A percentile compares a stretch with the other conserved stretches of the same genome.
Evolutionary conservation across 2,797 vertebrate species (phyloP).

Genomic region (Mormyrops boulengeri): DNA sequence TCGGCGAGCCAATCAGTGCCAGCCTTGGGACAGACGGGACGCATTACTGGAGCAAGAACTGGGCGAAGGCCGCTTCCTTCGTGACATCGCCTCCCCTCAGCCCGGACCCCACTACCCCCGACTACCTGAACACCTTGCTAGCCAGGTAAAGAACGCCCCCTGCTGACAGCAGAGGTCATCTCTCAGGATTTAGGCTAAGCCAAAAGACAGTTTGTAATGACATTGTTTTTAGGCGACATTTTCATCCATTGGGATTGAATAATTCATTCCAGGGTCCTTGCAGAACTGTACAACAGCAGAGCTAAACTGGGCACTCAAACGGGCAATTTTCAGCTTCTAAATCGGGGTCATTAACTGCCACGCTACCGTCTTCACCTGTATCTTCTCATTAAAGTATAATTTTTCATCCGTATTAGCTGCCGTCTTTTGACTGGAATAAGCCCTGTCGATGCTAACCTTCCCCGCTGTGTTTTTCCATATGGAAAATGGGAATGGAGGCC

Average conservation of each 20-base stretch:
- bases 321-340: not conserved
- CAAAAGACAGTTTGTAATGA: not conserved
- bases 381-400: not conserved
- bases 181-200: not conserved
- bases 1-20: conserved; percentile 92
- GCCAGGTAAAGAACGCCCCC: conserved; percentile 68
- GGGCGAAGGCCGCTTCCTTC: conserved; percentile 94
- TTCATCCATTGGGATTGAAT: no score
- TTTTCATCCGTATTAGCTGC: not conserved
- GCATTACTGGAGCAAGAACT: conserved; percentile 99
- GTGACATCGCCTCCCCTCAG: conserved; percentile 93
- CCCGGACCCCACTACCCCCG: conserved; percentile 92
- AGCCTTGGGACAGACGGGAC: conserved; percentile 93
- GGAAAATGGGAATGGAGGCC: not conserved
- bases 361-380: no score
- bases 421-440: not conserved
- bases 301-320: not conserved
- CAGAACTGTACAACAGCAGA: not conserved
- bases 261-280: not conserved
- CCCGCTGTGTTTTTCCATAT: not conserved
- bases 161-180: not conserved
- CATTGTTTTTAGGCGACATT: not conserved
- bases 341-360: not conserved
- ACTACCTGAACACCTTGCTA: conserved; percentile 91
- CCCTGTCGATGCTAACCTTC: not conserved